phyloP scores from a whole-genome alignment of 2,888 invertebrate species.

The Venusia cambrica region DNA sequence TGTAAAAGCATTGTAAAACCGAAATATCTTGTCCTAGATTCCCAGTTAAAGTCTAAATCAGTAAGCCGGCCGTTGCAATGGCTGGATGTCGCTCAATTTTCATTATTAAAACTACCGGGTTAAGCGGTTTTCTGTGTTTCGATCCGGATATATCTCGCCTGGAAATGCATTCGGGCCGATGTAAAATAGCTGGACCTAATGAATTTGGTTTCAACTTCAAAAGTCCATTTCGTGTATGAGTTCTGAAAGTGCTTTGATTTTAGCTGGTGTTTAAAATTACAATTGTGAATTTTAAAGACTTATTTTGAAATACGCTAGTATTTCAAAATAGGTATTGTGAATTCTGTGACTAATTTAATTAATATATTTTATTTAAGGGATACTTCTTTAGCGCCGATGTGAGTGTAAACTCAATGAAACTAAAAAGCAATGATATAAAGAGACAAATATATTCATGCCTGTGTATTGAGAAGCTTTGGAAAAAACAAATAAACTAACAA shows the following conservation, averaged over 20 bases:
- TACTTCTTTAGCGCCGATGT: too few relatives aligned
- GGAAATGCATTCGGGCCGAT: constrained; percentile 24
- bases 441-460: too few relatives aligned
- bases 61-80: constrained; percentile 49
- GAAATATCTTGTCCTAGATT: constrained; percentile 71
- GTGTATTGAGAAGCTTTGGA: too few relatives aligned
- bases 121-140: constrained; percentile 77
- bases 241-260: background rate
- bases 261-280: background rate
- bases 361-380: too few relatives aligned
- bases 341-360: too few relatives aligned
- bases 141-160: constrained; percentile 50
- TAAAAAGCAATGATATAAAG: too few relatives aligned
- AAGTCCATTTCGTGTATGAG: constrained; percentile 16
- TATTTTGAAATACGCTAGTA: too few relatives aligned
- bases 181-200: constrained; percentile 24
- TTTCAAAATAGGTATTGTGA: too few relatives aligned
- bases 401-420: too few relatives aligned
- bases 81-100: constrained; percentile 74
- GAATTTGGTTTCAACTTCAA: constrained; percentile 22
- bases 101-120: constrained; percentile 71
- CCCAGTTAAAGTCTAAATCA: constrained; percentile 61
- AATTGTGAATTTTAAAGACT: too few relatives aligned
- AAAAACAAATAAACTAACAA: too few relatives aligned
- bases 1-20: constrained; percentile 17